These are phyloP conservation scores for Monomorium pharaonis DNA, from an alignment of 1,140 invertebrate genomes.

Conservation along the genomic window DNA sequence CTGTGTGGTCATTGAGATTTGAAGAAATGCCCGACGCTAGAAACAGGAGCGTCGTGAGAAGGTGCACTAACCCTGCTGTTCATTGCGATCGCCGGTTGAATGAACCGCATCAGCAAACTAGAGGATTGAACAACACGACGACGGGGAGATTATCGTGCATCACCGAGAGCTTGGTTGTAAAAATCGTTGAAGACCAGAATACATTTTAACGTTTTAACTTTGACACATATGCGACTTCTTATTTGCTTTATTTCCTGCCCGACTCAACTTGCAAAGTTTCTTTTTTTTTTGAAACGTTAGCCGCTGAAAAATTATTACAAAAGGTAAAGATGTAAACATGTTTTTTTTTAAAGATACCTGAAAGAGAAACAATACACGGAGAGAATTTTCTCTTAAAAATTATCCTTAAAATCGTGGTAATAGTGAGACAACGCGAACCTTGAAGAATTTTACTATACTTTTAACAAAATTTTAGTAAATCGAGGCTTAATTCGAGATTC, in stretches of 20 bases:
- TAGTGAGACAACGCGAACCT: too few species aligned
- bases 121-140: background rate
- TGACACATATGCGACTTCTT: background rate
- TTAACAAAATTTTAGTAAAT: too few species aligned
- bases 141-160: background rate
- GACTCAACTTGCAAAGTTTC: background rate
- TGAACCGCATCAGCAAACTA: constrained; percentile 8
- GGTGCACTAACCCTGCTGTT: constrained; percentile 13
- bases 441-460: too few species aligned
- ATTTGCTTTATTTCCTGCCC: background rate
- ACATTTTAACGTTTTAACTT: background rate
- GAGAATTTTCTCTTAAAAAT: too few species aligned
- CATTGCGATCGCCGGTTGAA: background rate
- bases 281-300: background rate
- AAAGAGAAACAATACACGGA: too few species aligned
- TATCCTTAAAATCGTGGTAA: too few species aligned
- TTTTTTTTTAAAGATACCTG: background rate
- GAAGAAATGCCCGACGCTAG: background rate
- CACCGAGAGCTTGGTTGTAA: background rate
- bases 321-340: too few species aligned
- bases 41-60: constrained; percentile 7
- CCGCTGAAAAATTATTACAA: background rate
- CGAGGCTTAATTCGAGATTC: too few species aligned
- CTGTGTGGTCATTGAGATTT: background rate
- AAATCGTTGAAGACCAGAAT: background rate